Percentiles rank a stretch among this genome's conserved stretches.
Conservation (phyloP, 2,797 vertebrate species). For the Apodemus agrarius region DNA sequence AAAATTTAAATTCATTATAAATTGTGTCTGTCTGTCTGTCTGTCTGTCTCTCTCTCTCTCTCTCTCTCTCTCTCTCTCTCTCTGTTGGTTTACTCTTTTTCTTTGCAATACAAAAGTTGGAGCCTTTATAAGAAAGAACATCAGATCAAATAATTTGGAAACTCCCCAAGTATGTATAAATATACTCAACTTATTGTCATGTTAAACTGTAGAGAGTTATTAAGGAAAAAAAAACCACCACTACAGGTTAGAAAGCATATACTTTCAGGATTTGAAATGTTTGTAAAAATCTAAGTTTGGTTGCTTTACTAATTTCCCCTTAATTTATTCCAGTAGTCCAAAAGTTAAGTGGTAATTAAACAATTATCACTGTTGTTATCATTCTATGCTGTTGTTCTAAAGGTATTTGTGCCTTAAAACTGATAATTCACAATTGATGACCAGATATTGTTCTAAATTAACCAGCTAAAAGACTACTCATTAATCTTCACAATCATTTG, state of each 20-base stretch:
- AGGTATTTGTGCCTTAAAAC: constrained; percentile 89
- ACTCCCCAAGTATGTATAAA: background rate
- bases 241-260: background rate
- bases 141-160: background rate
- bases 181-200: background rate
- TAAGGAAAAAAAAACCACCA: background rate
- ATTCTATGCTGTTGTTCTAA: constrained; percentile 86
- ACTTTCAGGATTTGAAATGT: constrained; percentile 15
- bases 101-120: background rate
- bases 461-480: constrained; percentile 94
- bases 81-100: background rate
- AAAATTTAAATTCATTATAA: constrained; percentile 22
- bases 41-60: background rate
- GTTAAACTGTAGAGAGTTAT: background rate
- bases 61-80: background rate
- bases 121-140: background rate
- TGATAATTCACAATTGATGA: constrained; percentile 99
- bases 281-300: constrained; percentile 12
- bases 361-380: constrained; percentile 67
- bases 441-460: constrained; percentile 99
- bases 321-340: constrained; percentile 58
- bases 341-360: constrained; percentile 69
- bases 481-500: constrained; percentile 96
- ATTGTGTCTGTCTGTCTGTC: background rate
- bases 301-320: constrained; percentile 51